Evolutionary conservation across 2,888 invertebrate species (phyloP).

Genomic region (Trilocha varians): DNA sequence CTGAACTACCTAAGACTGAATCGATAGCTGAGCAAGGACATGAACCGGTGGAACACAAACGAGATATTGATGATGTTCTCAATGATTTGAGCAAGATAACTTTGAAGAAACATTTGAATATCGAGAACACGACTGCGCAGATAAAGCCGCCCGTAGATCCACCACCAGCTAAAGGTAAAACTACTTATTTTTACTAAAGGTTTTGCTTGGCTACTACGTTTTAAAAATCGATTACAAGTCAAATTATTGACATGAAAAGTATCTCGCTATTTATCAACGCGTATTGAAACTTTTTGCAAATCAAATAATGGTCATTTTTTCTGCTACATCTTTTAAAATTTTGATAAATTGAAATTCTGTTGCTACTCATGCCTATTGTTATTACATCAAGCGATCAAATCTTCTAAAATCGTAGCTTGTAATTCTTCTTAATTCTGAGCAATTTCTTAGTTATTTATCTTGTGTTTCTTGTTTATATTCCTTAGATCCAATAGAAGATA

Average conservation of each 20-base stretch:
- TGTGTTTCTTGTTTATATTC: too few species aligned
- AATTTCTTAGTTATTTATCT: too few species aligned
- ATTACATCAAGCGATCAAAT: too few species aligned
- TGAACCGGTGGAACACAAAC: constrained; percentile 41
- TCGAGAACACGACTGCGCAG: constrained; percentile 64
- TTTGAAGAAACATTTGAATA: constrained; percentile 56
- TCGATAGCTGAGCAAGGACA: constrained; percentile 48
- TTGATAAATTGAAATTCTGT: too few species aligned
- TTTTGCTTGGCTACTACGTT: too few species aligned
- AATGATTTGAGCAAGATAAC: constrained; percentile 63
- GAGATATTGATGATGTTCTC: constrained; percentile 61
- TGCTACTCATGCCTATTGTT: too few species aligned
- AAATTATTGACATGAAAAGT: neutral
- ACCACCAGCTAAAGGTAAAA: constrained; percentile 40
- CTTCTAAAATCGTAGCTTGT: too few species aligned
- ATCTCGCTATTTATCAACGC: neutral
- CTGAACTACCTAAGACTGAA: constrained; percentile 38
- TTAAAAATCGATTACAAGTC: too few species aligned
- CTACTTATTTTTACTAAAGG: neutral
- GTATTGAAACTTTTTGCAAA: constrained; percentile 16
- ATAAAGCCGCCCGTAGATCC: constrained; percentile 55
- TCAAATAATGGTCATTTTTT: too few species aligned
- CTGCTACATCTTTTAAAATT: too few species aligned
- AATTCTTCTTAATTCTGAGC: too few species aligned
- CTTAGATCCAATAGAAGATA: constrained; percentile 52